Percentiles rank a stretch among this genome's conserved stretches.
Conservation (phyloP, 2,888 invertebrate species). For the Eupithecia pulchellata region DNA sequence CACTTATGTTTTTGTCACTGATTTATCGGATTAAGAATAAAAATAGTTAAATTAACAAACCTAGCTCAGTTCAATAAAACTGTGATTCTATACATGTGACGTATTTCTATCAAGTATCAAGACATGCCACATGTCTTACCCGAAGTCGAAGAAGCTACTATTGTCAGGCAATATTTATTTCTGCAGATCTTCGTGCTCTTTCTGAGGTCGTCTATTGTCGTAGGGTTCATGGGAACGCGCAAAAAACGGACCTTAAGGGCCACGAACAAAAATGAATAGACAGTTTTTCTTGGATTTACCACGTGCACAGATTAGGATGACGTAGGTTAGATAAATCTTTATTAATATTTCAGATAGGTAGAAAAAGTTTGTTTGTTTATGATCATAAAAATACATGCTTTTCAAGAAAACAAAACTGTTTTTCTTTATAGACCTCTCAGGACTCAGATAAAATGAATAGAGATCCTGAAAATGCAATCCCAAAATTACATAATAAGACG, state of each 20-base stretch:
- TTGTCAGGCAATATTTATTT: conserved; percentile 84
- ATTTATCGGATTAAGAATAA: too few species aligned
- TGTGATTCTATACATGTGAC: background rate
- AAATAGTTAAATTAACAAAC: too few species aligned
- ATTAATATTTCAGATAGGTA: background rate
- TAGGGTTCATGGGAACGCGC: conserved; percentile 83
- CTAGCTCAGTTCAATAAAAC: background rate
- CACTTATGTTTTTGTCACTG: too few species aligned
- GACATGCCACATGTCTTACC: conserved; percentile 40
- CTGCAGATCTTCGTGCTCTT: conserved; percentile 79
- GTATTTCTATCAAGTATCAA: conserved; percentile 59
- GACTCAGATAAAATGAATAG: too few species aligned
- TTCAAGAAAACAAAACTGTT: background rate
- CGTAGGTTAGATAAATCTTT: conserved; percentile 40
- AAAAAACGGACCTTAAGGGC: conserved; percentile 77
- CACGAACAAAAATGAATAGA: conserved; percentile 80
- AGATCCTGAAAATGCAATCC: too few species aligned
- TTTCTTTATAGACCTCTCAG: too few species aligned
- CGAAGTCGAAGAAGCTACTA: conserved; percentile 83
- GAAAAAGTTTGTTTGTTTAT: background rate
- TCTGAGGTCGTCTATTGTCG: conserved; percentile 82
- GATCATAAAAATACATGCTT: background rate
- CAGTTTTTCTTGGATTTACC: conserved; percentile 76
- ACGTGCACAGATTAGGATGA: conserved; percentile 78
- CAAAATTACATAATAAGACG: too few species aligned